Evolutionary conservation across 2,113 vertebrate species (phyloP).

Genomic region (Albula glossodonta): DNA sequence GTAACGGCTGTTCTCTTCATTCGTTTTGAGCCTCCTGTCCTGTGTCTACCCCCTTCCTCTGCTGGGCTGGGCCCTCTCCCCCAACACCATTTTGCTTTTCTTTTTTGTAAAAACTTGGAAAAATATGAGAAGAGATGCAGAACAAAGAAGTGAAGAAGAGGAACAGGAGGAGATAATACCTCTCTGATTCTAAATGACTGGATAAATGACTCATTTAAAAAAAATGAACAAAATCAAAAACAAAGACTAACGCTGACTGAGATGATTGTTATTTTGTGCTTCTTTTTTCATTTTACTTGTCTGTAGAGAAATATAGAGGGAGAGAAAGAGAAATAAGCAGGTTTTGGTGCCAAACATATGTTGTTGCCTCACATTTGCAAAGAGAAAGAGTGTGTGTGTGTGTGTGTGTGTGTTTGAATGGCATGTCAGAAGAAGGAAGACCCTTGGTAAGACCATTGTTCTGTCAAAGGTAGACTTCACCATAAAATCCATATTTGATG

Average conservation of each 20-base stretch:
- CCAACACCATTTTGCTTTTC: conserved; percentile 13
- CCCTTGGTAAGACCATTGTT: not conserved
- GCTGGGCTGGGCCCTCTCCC: not conserved
- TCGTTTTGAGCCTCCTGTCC: conserved; percentile 6
- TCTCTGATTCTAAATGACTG: conserved; percentile 1
- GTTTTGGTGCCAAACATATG: not conserved
- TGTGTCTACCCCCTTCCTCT: not conserved
- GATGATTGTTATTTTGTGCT: not conserved
- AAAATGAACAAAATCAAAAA: not conserved
- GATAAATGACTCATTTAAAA: conserved; percentile 5
- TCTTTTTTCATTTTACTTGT: conserved; percentile 17
- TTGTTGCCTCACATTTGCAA: not conserved
- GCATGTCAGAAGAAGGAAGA: not conserved
- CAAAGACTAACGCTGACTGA: not conserved
- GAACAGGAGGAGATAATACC: not conserved
- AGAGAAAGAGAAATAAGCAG: conserved; percentile 11
- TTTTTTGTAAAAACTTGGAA: conserved; percentile 33
- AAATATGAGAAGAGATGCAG: not conserved
- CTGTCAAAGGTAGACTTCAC: not conserved
- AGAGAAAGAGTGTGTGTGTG: not conserved
- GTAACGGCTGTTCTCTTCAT: not conserved
- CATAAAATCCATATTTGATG: no score
- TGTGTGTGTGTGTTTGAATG: not conserved
- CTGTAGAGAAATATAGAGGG: conserved; percentile 3
- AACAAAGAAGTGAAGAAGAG: not conserved